Conservation (phyloP, 2,888 invertebrate species). For the Crepidodera aurea region DNA sequence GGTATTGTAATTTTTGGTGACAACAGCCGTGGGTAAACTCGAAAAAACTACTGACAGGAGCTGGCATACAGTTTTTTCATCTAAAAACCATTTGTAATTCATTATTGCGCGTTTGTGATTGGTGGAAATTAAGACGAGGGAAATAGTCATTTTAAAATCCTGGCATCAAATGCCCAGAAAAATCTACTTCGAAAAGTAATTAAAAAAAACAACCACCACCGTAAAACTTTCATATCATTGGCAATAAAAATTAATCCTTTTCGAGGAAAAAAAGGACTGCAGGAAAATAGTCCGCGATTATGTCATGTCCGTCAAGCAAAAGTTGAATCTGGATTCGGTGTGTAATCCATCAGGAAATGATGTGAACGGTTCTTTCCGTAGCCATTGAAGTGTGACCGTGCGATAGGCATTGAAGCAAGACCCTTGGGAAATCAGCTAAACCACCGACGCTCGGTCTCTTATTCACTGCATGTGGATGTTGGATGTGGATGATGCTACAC, state of each 20-base stretch:
- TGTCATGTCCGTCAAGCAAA: slow-evolving; percentile 46
- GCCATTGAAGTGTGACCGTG: slow-evolving; percentile 62
- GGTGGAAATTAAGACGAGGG: no score
- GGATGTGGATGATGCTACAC: not conserved
- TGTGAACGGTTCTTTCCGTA: slow-evolving; percentile 53
- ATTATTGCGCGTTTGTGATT: no score
- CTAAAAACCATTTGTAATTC: no score
- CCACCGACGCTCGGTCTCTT: slow-evolving; percentile 28
- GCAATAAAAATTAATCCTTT: slow-evolving; percentile 11
- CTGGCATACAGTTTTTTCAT: no score
- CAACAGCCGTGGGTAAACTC: no score
- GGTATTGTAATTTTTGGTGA: no score
- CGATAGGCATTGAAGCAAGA: slow-evolving; percentile 58
- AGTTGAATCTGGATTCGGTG: slow-evolving; percentile 41
- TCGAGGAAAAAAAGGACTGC: not conserved
- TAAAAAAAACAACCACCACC: no score
- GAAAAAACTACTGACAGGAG: no score
- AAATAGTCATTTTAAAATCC: no score
- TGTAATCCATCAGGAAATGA: slow-evolving; percentile 56
- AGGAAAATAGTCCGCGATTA: slow-evolving; percentile 33
- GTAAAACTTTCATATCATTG: no score
- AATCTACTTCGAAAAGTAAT: no score
- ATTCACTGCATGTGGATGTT: slow-evolving; percentile 5
- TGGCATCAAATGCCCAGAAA: no score
- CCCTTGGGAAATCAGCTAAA: slow-evolving; percentile 60